Percentiles rank a stretch among this genome's conserved stretches.
These are phyloP conservation scores for Diogma glabrata DNA, from an alignment of 2,888 invertebrate species.

Conservation along the genomic window DNA sequence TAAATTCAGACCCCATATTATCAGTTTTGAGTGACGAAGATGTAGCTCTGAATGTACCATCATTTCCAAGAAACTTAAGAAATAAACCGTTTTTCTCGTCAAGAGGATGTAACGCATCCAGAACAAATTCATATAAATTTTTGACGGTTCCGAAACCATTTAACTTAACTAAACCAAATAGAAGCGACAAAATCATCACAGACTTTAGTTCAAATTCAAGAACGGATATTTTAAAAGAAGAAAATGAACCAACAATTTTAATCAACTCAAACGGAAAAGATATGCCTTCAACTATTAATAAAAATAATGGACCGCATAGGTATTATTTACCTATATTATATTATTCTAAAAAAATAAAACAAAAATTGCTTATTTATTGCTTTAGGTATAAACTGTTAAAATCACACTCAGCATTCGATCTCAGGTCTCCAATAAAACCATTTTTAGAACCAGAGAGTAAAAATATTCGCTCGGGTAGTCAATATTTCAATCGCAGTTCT, in stretches of 20 bases:
- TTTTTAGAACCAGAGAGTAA: slow-evolving; percentile 47
- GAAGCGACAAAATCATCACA: too few relatives aligned
- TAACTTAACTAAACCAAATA: slow-evolving; percentile 55
- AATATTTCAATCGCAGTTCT: slow-evolving; percentile 25
- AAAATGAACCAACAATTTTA: too few relatives aligned
- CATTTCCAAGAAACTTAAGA: slow-evolving; percentile 18
- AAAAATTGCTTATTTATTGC: slow-evolving; percentile 10
- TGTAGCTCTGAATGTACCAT: neutral
- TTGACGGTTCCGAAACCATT: slow-evolving; percentile 57
- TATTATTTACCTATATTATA: slow-evolving; percentile 22
- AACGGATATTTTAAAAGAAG: slow-evolving; percentile 40
- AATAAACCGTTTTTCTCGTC: too few relatives aligned
- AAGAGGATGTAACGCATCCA: too few relatives aligned
- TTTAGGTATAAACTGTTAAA: slow-evolving; percentile 45
- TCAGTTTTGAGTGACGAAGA: slow-evolving; percentile 5
- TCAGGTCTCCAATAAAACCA: slow-evolving; percentile 52
- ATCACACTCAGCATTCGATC: slow-evolving; percentile 46
- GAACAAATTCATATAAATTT: slow-evolving; percentile 34
- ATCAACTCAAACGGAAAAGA: too few relatives aligned
- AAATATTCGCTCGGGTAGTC: neutral
- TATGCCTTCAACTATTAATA: too few relatives aligned
- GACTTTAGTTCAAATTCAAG: too few relatives aligned
- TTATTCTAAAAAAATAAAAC: neutral
- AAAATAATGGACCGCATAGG: slow-evolving; percentile 62
- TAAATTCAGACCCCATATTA: slow-evolving; percentile 4